These are phyloP conservation scores for Micromys minutus DNA, from an alignment of 2,113 vertebrate genomes.

Conservation along the genomic window DNA sequence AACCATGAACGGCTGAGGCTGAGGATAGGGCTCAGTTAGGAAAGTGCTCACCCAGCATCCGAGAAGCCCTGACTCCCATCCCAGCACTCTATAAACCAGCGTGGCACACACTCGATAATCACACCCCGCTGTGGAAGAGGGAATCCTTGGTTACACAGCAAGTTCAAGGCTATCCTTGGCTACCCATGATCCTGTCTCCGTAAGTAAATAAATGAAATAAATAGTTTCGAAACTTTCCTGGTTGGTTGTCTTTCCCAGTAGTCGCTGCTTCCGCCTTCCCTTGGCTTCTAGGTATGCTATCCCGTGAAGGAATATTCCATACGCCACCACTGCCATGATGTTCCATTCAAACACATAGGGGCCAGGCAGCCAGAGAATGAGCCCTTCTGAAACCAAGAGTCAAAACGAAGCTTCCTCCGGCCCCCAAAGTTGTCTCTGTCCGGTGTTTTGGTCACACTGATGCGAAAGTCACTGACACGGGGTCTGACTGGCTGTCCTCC, in stretches of 20 bases:
- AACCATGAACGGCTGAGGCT: not conserved
- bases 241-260: not conserved
- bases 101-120: too few species aligned
- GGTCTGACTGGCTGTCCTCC: not conserved
- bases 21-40: not conserved
- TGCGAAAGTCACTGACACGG: not conserved
- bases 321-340: fast-evolving
- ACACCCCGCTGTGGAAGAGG: too few species aligned
- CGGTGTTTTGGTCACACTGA: not conserved
- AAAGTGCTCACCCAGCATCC: not conserved
- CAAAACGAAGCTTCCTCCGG: not conserved
- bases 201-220: too few species aligned
- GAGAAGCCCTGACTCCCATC: not conserved
- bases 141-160: not conserved
- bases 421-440: not conserved
- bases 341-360: not conserved
- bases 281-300: not conserved
- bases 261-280: not conserved
- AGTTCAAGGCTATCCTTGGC: not conserved
- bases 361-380: not conserved
- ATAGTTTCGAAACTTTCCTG: too few species aligned
- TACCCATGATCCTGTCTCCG: not conserved
- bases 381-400: not conserved
- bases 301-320: not conserved
- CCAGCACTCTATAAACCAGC: too few species aligned